These are phyloP conservation scores for Mythimna albipuncta DNA, from an alignment of 2,888 invertebrate species.

Conservation along the genomic window DNA sequence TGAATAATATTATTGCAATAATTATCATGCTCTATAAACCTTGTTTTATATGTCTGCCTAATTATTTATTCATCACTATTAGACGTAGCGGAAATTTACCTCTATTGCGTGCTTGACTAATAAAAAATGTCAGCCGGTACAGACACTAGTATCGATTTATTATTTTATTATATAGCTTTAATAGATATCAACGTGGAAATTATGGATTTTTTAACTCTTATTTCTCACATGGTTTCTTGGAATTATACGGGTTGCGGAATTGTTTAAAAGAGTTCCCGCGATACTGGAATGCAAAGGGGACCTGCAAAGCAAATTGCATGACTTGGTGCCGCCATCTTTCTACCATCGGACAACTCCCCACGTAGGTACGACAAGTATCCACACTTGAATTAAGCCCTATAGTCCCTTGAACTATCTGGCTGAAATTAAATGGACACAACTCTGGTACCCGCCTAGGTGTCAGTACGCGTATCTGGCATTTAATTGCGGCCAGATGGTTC, in stretches of 20 bases:
- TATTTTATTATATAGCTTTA: slow-evolving; percentile 25
- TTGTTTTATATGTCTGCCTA: slow-evolving; percentile 29
- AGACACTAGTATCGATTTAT: slow-evolving; percentile 1
- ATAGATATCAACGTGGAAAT: slow-evolving; percentile 25
- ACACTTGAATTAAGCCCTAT: too few species aligned
- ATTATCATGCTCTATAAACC: slow-evolving; percentile 46
- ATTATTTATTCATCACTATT: slow-evolving; percentile 37
- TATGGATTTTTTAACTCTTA: slow-evolving; percentile 31
- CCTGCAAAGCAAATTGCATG: background rate
- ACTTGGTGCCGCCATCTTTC: too few species aligned
- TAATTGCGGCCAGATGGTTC: too few species aligned
- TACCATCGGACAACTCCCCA: too few species aligned
- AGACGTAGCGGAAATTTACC: slow-evolving; percentile 44
- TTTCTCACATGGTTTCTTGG: slow-evolving; percentile 4
- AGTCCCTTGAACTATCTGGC: too few species aligned
- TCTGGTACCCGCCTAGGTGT: too few species aligned
- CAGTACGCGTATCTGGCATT: too few species aligned
- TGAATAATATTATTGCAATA: slow-evolving; percentile 43
- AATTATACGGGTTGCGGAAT: background rate
- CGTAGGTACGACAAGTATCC: too few species aligned
- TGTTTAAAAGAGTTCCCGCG: too few species aligned
- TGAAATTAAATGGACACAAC: too few species aligned
- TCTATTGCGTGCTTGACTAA: slow-evolving; percentile 10
- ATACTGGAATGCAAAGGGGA: too few species aligned
- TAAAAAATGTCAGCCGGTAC: slow-evolving; percentile 10